Percentiles rank a stretch among this genome's conserved stretches.
Evolutionary conservation across 2,888 invertebrate species (phyloP).

Genomic region (Allolobophora icterica): DNA sequence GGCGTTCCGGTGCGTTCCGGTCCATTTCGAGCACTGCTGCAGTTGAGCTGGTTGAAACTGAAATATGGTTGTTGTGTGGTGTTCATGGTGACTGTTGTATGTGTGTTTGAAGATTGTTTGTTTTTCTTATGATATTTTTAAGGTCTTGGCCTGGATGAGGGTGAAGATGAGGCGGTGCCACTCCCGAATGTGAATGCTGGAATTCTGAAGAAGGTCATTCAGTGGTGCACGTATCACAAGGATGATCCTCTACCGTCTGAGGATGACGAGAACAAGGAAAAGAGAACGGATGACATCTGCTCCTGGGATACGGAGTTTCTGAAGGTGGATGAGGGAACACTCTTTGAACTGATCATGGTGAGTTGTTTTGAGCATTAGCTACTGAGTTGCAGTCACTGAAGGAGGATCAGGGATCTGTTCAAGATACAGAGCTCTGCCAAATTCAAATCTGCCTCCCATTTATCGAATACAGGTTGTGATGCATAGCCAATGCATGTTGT

Average conservation of each 20-base stretch:
- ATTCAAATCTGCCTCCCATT: no score
- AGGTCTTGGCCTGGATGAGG: conserved; percentile 70
- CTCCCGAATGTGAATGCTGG: conserved; percentile 96
- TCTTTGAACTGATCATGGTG: conserved; percentile 89
- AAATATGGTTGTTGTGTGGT: neutral
- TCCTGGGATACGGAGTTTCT: conserved; percentile 99
- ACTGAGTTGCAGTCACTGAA: conserved; percentile 99
- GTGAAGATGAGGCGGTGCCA: conserved; percentile 81
- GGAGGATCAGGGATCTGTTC: conserved; percentile 80
- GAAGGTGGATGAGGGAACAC: conserved; percentile 80
- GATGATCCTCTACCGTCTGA: no score
- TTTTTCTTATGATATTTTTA: conserved; percentile 28
- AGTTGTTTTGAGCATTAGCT: conserved; percentile 75
- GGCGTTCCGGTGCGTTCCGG: no score
- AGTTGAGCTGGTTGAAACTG: neutral
- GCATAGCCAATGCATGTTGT: no score
- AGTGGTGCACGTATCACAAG: no score
- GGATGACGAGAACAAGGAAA: conserved; percentile 96
- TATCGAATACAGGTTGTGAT: no score
- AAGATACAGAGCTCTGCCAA: conserved; percentile 63
- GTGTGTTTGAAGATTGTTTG: neutral
- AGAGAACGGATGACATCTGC: conserved; percentile 97
- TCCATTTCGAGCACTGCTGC: no score
- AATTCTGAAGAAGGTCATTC: conserved; percentile 85
- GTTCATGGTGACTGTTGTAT: neutral